Evolutionary conservation across 2,113 vertebrate genomes (phyloP), one percentile per base, ranked within the genome.

Genomic region (Dolichallabes microphthalmus): DNA sequence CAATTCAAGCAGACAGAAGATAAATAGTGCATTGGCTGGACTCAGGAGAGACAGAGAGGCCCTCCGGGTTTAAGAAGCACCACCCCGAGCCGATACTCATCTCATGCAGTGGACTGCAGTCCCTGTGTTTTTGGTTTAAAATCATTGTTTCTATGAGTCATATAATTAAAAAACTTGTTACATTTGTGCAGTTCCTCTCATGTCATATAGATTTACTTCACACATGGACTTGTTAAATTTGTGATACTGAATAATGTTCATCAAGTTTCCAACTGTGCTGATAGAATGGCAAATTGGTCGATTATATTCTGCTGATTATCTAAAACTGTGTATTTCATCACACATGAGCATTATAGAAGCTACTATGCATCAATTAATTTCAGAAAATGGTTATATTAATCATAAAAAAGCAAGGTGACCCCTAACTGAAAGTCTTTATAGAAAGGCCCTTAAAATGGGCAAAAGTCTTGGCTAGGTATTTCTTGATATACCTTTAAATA

Each of bases 21-120:
- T 87, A 91, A 92, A 92, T 91, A 88, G 82, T 86, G 30, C 86
- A 84, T 92, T 90, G 91, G 89, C 89, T 87, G 83, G 69, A 86
- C 85, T 73, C 80, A n/a, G 76, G n/a, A 82, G 87, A 88, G 88
- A 88, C 86, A 69, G 87, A 87, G 81, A 53, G 82, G 78, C 82
- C 86, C 85, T 87, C 57, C 71, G 69, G 85, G 79, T 79, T 53
- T 64, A 35, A 53, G 76, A 82, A 84, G 71, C 64, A 53, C 64
- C 57, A 30, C 60, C 74, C 73, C 15, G 13, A 39, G n/a, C 69
- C 35, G 39, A 30, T 22, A 73, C n/a, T 80, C 30, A 39, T 82
- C 58, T n/a, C 39, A n/a, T 50, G 55, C 64, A 63, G 55, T 52
- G 22, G 57, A 39, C 57, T 71, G 32, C 11, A 5, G 83, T 58